A percentile compares a stretch with the other conserved stretches of the same genome.
phyloP scores from a whole-genome alignment of 2,888 invertebrate genomes.

The Eudemis profundana region DNA sequence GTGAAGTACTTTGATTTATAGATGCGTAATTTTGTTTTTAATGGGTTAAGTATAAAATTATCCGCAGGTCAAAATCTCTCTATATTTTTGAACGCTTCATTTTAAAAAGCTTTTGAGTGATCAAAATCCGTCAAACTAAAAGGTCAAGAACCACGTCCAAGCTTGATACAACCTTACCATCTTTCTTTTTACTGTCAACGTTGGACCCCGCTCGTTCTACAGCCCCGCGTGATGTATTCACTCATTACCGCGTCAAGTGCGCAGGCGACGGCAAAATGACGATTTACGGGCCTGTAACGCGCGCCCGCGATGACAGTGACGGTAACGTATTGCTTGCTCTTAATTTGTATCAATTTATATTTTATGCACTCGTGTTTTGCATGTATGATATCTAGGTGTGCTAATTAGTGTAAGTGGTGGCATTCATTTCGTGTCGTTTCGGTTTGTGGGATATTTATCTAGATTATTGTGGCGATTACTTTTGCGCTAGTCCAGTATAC shows the following conservation, averaged over 20 bases:
- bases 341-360: constrained; percentile 39
- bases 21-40: not conserved
- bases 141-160: too few species aligned
- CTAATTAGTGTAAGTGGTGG: constrained; percentile 19
- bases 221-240: constrained; percentile 57
- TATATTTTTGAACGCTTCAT: too few species aligned
- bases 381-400: constrained; percentile 31
- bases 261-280: constrained; percentile 66
- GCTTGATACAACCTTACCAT: too few species aligned
- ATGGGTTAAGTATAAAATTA: too few species aligned
- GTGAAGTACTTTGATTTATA: constrained; percentile 8
- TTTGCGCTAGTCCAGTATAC: too few species aligned
- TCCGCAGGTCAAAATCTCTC: too few species aligned
- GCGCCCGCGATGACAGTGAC: constrained; percentile 49
- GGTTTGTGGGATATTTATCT: constrained; percentile 11
- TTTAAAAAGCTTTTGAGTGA: too few species aligned
- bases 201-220: constrained; percentile 46
- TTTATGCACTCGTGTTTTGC: constrained; percentile 22
- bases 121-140: too few species aligned
- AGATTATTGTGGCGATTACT: constrained; percentile 2
- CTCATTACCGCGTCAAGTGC: constrained; percentile 67
- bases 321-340: constrained; percentile 35
- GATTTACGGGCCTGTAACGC: constrained; percentile 65
- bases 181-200: too few species aligned
- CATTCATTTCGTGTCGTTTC: constrained; percentile 11